Percentiles rank a stretch among this genome's conserved stretches.
phyloP scores from a whole-genome alignment of 2,113 vertebrate species.

The Mus musculus region DNA sequence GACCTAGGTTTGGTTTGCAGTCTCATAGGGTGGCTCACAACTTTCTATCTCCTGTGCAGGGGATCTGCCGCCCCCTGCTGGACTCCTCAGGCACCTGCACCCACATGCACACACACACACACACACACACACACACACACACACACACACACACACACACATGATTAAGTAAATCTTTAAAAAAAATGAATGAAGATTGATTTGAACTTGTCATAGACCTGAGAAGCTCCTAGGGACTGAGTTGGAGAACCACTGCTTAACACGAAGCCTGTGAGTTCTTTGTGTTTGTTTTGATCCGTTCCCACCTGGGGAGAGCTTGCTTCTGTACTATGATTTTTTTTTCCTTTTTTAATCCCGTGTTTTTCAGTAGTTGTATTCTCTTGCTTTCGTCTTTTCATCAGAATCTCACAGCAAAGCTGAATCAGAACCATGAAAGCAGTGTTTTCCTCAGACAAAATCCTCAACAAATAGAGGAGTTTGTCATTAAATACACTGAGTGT shows the following conservation, averaged over 20 bases:
- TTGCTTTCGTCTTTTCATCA: conserved; percentile 3
- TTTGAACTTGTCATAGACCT: not conserved
- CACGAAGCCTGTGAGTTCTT: not conserved
- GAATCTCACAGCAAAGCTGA: not conserved
- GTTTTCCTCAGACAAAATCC: conserved; percentile 3
- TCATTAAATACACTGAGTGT: not conserved
- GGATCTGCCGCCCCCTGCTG: not conserved
- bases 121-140: not conserved
- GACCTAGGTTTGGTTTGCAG: not conserved
- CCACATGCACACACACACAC: not conserved
- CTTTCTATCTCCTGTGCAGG: too few relatives aligned
- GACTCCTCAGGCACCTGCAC: not conserved
- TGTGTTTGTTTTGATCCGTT: not conserved
- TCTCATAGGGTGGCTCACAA: not conserved
- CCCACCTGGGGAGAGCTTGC: not conserved
- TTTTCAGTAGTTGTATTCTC: not conserved
- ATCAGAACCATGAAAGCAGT: not conserved
- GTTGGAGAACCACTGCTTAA: not conserved
- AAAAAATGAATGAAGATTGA: not conserved
- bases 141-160: not conserved
- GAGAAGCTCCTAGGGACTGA: not conserved
- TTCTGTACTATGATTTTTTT: not conserved
- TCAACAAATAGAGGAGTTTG: not conserved
- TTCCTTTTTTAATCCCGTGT: not conserved
- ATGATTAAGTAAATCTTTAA: too few relatives aligned